Evolutionary conservation across 2,797 vertebrate species (phyloP), one percentile per base, ranked within the genome.

Genomic region (Brachyalestes nurse): DNA sequence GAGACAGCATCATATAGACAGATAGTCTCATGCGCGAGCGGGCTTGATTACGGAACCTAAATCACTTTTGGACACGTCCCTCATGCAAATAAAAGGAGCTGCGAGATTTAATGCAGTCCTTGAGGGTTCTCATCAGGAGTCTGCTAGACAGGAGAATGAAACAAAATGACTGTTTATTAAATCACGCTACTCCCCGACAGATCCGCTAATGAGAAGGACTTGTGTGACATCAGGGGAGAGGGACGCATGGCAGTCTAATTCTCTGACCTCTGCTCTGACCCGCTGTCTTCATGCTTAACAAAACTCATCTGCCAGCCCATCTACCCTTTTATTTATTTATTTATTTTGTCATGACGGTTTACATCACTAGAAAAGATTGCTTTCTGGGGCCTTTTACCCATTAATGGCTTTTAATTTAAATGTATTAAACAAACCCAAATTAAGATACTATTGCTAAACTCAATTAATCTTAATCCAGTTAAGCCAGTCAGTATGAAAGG

Each of bases 131-230:
- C 87, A 90, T 91, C 90, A 89, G 86, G 79, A 81, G 82, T 80
- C 87, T 73, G 79, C 82, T 69, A 85, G 87, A 85, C 86, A 78
- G 84, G 81, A 77, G 86, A 87, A 88, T 88, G 79, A 89, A 91
- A 89, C 77, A 70, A 89, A 89, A 84, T 89, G 86, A 89, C 85
- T 90, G 87, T 89, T 91, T 90, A 90, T 91, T 91, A 87, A 90
- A 91, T 89, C 80, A 86, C 67, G 80, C 82, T 83, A 86, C 78
- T 89, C 85, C 78, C 72, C 84, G 85, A 88, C 85, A 86, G 81
- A 82, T 70, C 38, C 60, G 82, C 62, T 85, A 84, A 86, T 87
- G 77, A 71, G 77, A 86, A 86, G 75, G 83, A 87, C 73, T 75
- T 45, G 78, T 57, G 73, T 83, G 84, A 79, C 79, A 85, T 87